These are phyloP conservation scores for Stercorarius parasiticus DNA, from an alignment of 2,113 vertebrate species.

Conservation along the genomic window DNA sequence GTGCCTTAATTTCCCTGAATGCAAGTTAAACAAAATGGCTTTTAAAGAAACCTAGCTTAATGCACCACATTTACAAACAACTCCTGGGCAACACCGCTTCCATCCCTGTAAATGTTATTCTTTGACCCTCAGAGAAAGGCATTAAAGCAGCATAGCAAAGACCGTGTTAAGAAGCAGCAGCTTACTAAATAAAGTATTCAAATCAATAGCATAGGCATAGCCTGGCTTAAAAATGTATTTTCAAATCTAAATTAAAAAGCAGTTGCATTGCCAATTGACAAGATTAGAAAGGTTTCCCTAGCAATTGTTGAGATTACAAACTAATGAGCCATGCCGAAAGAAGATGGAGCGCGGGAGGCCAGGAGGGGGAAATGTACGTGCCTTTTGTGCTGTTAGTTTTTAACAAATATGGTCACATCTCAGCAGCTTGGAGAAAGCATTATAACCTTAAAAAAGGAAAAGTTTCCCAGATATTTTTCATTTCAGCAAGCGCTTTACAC, in stretches of 20 bases:
- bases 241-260: background rate
- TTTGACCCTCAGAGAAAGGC: background rate
- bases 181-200: background rate
- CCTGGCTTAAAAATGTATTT: background rate
- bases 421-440: background rate
- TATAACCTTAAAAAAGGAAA: background rate
- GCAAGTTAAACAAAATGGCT: background rate
- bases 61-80: background rate
- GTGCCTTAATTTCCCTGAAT: background rate
- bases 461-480: background rate
- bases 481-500: background rate
- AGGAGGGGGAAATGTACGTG: accelerated
- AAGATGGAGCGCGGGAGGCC: accelerated
- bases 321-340: background rate
- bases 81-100: background rate
- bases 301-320: background rate
- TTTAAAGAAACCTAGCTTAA: background rate
- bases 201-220: background rate
- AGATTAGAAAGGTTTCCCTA: background rate
- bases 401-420: background rate
- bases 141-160: background rate
- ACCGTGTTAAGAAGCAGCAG: background rate
- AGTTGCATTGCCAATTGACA: background rate
- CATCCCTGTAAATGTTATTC: background rate
- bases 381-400: background rate